phyloP scores from a whole-genome alignment of 2,797 vertebrate species.

The Ciconia nigra region DNA sequence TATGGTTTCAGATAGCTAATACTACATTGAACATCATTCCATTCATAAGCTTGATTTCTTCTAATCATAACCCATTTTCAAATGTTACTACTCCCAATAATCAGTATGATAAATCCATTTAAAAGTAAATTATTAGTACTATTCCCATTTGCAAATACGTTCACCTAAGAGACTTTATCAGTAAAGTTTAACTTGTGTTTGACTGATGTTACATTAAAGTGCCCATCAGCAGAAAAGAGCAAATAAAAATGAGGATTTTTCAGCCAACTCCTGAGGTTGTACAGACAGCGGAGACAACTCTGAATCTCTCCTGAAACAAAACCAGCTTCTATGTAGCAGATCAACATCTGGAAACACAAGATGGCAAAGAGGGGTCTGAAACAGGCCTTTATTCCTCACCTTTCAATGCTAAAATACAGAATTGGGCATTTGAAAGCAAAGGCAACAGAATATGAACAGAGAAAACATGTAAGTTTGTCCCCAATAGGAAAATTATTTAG shows the following conservation, averaged over 20 bases:
- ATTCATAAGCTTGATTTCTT: not conserved
- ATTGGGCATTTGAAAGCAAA: not conserved
- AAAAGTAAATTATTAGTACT: not conserved
- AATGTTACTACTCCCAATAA: not conserved
- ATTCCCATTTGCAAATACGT: not conserved
- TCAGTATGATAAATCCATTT: not conserved
- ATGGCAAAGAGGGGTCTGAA: not conserved
- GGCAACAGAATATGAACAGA: not conserved
- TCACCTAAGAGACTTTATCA: not conserved
- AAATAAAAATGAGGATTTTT: not conserved
- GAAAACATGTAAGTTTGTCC: not conserved
- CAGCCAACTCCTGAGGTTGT: not conserved
- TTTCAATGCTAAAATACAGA: not conserved
- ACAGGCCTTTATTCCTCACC: not conserved
- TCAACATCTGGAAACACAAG: not conserved
- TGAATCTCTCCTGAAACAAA: not conserved
- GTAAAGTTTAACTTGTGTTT: not conserved
- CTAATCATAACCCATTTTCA: not conserved
- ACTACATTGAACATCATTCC: not conserved
- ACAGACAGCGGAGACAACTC: not conserved
- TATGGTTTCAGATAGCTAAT: not conserved
- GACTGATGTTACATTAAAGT: not conserved
- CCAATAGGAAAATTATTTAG: not conserved
- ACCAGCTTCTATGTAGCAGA: not conserved
- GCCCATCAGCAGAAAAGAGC: not conserved